Conservation (phyloP, 1,140 invertebrate species). For the Hycleus cichorii region DNA sequence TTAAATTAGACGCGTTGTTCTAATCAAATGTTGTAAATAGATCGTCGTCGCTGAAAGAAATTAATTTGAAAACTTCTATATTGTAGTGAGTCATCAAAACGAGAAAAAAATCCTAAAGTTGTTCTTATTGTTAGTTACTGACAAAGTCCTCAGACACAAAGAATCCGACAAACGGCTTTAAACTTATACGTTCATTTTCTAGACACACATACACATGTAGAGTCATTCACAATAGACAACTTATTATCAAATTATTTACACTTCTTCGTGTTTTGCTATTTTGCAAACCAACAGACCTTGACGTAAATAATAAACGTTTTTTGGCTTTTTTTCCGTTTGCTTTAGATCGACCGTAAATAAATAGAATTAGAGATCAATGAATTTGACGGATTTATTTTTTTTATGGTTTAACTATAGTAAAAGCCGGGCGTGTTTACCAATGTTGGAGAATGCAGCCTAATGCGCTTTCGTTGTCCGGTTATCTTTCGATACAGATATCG, state of each 20-base stretch:
- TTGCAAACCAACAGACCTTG: background rate
- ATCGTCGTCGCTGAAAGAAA: background rate
- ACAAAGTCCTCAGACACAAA: too few relatives aligned
- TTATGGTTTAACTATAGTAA: too few relatives aligned
- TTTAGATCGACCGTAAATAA: too few relatives aligned
- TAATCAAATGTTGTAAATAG: background rate
- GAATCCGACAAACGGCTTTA: background rate
- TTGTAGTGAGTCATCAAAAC: too few relatives aligned
- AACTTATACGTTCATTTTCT: background rate
- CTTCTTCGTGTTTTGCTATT: background rate
- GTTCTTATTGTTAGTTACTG: background rate
- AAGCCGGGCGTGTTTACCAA: too few relatives aligned
- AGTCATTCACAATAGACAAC: background rate
- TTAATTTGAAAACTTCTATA: too few relatives aligned
- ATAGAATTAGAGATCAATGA: too few relatives aligned
- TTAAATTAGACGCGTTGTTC: background rate
- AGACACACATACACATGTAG: too few relatives aligned
- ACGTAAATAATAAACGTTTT: background rate
- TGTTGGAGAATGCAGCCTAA: too few relatives aligned
- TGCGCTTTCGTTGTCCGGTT: too few relatives aligned
- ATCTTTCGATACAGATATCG: too few relatives aligned
- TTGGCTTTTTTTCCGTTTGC: background rate
- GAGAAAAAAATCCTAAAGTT: background rate
- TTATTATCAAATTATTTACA: slow-evolving; percentile 8
- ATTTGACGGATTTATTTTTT: too few relatives aligned